Evolutionary conservation across 2,113 vertebrate species (phyloP).

Genomic region (mouse (Mus musculus)): DNA sequence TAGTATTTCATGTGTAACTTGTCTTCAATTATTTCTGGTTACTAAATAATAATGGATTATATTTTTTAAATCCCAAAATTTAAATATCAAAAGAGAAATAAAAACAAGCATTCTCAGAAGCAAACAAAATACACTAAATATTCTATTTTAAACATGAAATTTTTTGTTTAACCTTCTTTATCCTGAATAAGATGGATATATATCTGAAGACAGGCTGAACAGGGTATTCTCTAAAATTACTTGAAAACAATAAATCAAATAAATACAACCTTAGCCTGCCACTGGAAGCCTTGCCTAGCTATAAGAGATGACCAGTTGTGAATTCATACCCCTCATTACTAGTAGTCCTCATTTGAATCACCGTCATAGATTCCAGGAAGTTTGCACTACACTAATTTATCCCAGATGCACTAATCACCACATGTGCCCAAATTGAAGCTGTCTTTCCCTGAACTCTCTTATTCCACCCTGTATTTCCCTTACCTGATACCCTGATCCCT

Average conservation of each 20-base stretch:
- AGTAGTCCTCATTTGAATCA: background rate
- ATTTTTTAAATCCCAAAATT: background rate
- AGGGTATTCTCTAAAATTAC: background rate
- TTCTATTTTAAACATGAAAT: background rate
- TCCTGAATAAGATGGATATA: background rate
- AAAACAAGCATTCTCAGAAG: background rate
- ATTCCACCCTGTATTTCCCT: no score
- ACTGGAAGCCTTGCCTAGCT: background rate
- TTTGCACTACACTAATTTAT: background rate
- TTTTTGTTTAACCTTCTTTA: background rate
- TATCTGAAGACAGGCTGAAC: fast-evolving
- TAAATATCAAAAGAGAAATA: background rate
- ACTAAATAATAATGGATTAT: background rate
- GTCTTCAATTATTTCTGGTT: background rate
- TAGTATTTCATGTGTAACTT: background rate
- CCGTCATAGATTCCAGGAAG: background rate
- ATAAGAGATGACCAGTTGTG: background rate
- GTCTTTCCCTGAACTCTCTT: background rate
- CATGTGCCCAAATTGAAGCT: background rate
- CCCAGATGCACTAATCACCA: no score
- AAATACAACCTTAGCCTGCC: background rate
- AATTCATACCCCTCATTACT: background rate
- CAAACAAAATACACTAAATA: background rate
- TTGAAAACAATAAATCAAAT: background rate
- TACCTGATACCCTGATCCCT: background rate